Percentiles rank a stretch among this genome's conserved stretches.
These are phyloP conservation scores for Ictalurus punctatus DNA, from an alignment of 2,113 vertebrate species.

Conservation along the genomic window DNA sequence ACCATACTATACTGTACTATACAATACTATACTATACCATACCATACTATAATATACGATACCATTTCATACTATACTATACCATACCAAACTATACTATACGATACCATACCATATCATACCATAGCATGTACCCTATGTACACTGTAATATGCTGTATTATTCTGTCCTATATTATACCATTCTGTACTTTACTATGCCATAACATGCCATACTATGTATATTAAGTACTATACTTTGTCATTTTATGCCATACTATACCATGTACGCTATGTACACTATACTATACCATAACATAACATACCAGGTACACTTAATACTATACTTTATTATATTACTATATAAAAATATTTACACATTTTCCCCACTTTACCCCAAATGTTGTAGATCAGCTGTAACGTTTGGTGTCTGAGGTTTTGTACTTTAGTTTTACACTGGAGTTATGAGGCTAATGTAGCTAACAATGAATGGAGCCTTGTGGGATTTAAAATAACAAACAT, in stretches of 20 bases:
- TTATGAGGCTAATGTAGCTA: not conserved
- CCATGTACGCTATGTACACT: not conserved
- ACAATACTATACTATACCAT: too few relatives aligned
- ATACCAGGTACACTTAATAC: not conserved
- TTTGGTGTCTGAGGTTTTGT: not conserved
- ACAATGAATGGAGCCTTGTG: not conserved
- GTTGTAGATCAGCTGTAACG: too few relatives aligned
- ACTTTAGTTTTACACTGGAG: not conserved
- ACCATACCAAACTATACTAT: too few relatives aligned
- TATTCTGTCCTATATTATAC: not conserved
- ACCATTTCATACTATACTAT: too few relatives aligned
- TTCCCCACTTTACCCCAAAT: too few relatives aligned
- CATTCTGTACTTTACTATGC: not conserved
- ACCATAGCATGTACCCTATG: too few relatives aligned
- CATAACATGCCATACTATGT: not conserved
- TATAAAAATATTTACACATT: not conserved
- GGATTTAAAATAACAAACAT: not conserved
- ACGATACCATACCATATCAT: too few relatives aligned
- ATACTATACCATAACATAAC: not conserved
- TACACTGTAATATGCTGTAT: too few relatives aligned
- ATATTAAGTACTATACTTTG: not conserved
- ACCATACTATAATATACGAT: too few relatives aligned
- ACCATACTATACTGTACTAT: not conserved
- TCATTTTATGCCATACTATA: not conserved
- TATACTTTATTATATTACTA: not conserved